Percentiles rank a stretch among this genome's conserved stretches.
Conservation (phyloP, 2,797 vertebrate genomes). For the Rhabdophis nuchalis region DNA sequence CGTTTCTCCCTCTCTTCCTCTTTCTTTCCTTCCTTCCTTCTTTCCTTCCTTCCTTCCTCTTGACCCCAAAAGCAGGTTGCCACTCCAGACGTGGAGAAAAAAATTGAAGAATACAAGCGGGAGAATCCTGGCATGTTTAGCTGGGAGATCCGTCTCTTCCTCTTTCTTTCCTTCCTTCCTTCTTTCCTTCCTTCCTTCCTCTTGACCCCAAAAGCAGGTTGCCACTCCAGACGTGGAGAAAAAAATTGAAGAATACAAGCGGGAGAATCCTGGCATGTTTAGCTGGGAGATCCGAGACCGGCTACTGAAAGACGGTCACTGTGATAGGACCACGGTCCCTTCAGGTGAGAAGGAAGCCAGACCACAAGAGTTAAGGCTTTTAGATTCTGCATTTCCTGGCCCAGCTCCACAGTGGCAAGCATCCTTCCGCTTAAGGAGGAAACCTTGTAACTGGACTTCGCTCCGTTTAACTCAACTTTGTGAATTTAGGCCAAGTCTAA, state of each 20-base stretch:
- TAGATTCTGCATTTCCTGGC: accelerated
- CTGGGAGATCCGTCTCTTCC: slow-evolving; percentile 91
- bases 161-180: slow-evolving; percentile 4
- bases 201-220: slow-evolving; percentile 88
- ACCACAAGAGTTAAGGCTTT: background rate
- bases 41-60: slow-evolving; percentile 28
- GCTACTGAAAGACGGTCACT: slow-evolving; percentile 95
- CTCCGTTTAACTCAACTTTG: background rate
- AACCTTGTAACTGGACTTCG: background rate
- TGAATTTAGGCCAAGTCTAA: background rate
- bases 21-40: too few relatives aligned
- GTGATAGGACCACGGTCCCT: slow-evolving; percentile 95
- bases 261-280: slow-evolving; percentile 97
- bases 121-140: slow-evolving; percentile 98
- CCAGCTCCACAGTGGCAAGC: background rate
- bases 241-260: slow-evolving; percentile 96
- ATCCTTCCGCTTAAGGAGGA: background rate
- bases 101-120: slow-evolving; percentile 96
- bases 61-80: slow-evolving; percentile 92
- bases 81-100: slow-evolving; percentile 96
- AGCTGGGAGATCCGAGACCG: slow-evolving; percentile 98
- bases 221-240: slow-evolving; percentile 97
- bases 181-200: slow-evolving; percentile 21
- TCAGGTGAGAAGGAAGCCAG: slow-evolving; percentile 89
- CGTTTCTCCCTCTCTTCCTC: too few relatives aligned